A percentile compares a stretch with the other conserved stretches of the same genome.
These are phyloP conservation scores for Burhinus bistriatus DNA, from an alignment of 2,113 vertebrate genomes.

Conservation along the genomic window DNA sequence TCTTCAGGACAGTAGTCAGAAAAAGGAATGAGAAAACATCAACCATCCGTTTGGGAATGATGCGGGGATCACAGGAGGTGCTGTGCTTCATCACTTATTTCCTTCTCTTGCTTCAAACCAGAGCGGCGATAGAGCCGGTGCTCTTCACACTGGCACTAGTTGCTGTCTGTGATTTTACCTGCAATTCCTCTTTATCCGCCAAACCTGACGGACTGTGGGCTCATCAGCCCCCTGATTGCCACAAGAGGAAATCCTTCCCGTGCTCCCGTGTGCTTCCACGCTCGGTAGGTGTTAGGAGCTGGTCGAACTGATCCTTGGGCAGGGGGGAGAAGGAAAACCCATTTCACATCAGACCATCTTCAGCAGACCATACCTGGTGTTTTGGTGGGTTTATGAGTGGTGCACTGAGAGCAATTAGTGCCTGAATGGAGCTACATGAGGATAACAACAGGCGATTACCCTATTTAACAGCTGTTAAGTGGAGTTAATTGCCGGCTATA, in stretches of 20 bases:
- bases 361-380: slow-evolving; percentile 29
- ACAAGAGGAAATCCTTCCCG: background rate
- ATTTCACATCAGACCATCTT: background rate
- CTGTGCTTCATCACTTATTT: background rate
- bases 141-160: background rate
- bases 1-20: background rate
- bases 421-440: slow-evolving; percentile 63
- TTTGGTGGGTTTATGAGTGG: slow-evolving; percentile 50
- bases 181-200: background rate
- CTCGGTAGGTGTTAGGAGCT: background rate
- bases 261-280: background rate
- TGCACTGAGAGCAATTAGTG: slow-evolving; percentile 61
- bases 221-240: accelerated
- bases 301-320: background rate
- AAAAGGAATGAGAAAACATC: background rate
- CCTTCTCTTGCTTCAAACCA: background rate
- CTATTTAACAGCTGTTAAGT: slow-evolving; percentile 72
- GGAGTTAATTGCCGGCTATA: slow-evolving; percentile 74
- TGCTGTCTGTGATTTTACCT: background rate
- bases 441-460: slow-evolving; percentile 59
- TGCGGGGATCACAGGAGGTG: background rate
- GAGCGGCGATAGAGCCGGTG: accelerated
- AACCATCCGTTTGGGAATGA: accelerated
- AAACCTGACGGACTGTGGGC: background rate
- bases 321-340: background rate